Evolutionary conservation across 2,797 vertebrate genomes (phyloP).

Genomic region (Uromys caudimaculatus): DNA sequence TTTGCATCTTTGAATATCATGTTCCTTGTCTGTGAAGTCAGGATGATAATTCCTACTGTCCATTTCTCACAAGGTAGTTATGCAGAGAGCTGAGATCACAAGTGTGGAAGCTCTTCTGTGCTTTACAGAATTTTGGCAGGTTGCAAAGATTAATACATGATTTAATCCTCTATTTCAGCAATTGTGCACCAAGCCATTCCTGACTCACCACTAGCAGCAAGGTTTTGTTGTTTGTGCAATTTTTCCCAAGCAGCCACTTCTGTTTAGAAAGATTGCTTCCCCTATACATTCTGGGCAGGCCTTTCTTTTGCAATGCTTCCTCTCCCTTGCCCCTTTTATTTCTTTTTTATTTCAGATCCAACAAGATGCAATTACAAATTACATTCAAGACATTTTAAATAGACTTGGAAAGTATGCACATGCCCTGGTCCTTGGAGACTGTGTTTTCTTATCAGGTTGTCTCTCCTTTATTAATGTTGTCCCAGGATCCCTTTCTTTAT

Average conservation of each 20-base stretch:
- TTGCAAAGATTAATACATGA: background rate
- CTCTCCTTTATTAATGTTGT: constrained; percentile 53
- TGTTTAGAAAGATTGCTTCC: background rate
- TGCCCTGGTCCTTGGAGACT: constrained; percentile 1
- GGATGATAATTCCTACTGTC: background rate
- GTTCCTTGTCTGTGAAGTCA: background rate
- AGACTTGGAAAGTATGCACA: constrained; percentile 41
- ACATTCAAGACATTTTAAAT: constrained; percentile 62
- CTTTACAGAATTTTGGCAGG: background rate
- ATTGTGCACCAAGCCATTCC: background rate
- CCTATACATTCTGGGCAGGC: background rate
- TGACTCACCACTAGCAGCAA: background rate
- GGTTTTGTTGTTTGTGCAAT: background rate
- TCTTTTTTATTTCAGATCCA: background rate
- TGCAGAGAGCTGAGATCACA: background rate
- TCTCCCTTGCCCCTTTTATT: background rate
- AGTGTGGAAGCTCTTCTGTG: background rate
- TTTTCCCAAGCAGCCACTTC: background rate
- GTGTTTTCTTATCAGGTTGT: constrained; percentile 42
- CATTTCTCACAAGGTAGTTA: background rate
- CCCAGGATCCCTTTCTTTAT: constrained; percentile 45
- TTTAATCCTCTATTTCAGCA: constrained; percentile 6
- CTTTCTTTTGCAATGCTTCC: background rate
- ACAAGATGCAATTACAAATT: constrained; percentile 62
- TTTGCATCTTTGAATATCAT: background rate